Evolutionary conservation across 2,797 vertebrate genomes (phyloP), one percentile per base, ranked within the genome.

Genomic region (Sarcoramphus papa): DNA sequence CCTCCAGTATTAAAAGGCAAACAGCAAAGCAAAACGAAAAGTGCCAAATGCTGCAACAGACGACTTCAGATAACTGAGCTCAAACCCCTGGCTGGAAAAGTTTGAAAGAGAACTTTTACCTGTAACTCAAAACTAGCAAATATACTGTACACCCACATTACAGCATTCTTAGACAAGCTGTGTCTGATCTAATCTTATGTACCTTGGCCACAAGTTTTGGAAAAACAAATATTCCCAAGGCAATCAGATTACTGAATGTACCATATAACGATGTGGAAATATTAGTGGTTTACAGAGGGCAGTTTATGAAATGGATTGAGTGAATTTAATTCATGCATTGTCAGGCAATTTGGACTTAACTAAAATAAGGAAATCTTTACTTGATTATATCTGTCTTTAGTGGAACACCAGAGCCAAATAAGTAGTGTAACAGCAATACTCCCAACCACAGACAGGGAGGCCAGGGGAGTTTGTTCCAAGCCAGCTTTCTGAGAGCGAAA

Each of bases 161-260:
- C 94, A 89, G 89, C 85, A 78, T 95, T 96, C 95, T 94, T 83
- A 79, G 85, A 97, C 96, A 96, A 95, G 95, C 86, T 85, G 92
- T 64, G 95, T 97, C 97, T 94, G 88, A 97, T 97, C 95, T 97
- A 96, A 97, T 96, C 96, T 97, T 96, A 91, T 82, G 96, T 96
- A 97, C 95, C 92, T 97, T 97, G 96, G 96, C 95, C 94, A 85
- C 95, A 92, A 63, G 77, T 92, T 95, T 90, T 94, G 96, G 96
- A 97, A 97, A 96, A 96, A 95, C 96, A 97, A 97, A 97, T 95
- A 97, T 82, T 97, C 92, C 95, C 94, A 96, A 97, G 95, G 97
- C 95, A 97, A 96, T 94, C 90, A 80, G 95, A 93, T 96, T 95
- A 93, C 81, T 89, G 95, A 87, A 80, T 47, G 74, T 77, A 62